A percentile compares a stretch with the other conserved stretches of the same genome.
phyloP scores from a whole-genome alignment of 2,797 vertebrate genomes.

The Thunnus albacares region DNA sequence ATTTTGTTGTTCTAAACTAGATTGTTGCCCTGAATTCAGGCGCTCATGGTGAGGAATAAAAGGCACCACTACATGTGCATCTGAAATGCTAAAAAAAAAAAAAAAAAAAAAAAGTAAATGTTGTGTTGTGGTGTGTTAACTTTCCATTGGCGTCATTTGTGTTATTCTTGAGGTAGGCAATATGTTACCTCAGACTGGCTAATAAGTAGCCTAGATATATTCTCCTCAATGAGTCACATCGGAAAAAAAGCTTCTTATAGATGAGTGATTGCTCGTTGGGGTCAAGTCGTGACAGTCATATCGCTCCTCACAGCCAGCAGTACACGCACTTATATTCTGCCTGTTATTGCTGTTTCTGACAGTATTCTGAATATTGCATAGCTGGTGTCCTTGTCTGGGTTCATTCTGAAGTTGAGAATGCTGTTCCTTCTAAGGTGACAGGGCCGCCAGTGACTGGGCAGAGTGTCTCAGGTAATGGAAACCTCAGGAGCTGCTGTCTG shows the following conservation, averaged over 20 bases:
- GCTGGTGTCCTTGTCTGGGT: slow-evolving; percentile 77
- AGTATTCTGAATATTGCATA: slow-evolving; percentile 81
- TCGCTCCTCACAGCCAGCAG: background rate
- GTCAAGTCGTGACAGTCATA: background rate
- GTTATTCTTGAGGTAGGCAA: slow-evolving; percentile 30
- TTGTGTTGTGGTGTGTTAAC: slow-evolving; percentile 17
- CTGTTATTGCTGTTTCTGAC: slow-evolving; percentile 54
- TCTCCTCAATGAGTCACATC: slow-evolving; percentile 33
- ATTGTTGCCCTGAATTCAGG: slow-evolving; percentile 45
- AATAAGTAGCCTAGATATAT: slow-evolving; percentile 46
- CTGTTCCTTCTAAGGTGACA: slow-evolving; percentile 86
- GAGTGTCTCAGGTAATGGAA: slow-evolving; percentile 84
- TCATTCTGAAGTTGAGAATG: slow-evolving; percentile 82
- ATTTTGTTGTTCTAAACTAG: slow-evolving; percentile 67
- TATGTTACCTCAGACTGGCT: slow-evolving; percentile 33
- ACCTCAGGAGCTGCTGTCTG: slow-evolving; percentile 80
- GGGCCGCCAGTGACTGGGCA: slow-evolving; percentile 66
- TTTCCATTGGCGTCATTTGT: slow-evolving; percentile 2
- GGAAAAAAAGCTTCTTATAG: background rate
- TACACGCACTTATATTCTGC: slow-evolving; percentile 26
- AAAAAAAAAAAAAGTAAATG: slow-evolving; percentile 14
- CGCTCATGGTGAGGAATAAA: slow-evolving; percentile 28
- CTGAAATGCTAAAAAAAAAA: background rate
- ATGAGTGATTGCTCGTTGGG: slow-evolving; percentile 25
- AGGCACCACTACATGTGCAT: slow-evolving; percentile 11